A percentile compares a stretch with the other conserved stretches of the same genome.
Conservation (phyloP, 2,888 invertebrate species). For the Abrostola triplasia region DNA sequence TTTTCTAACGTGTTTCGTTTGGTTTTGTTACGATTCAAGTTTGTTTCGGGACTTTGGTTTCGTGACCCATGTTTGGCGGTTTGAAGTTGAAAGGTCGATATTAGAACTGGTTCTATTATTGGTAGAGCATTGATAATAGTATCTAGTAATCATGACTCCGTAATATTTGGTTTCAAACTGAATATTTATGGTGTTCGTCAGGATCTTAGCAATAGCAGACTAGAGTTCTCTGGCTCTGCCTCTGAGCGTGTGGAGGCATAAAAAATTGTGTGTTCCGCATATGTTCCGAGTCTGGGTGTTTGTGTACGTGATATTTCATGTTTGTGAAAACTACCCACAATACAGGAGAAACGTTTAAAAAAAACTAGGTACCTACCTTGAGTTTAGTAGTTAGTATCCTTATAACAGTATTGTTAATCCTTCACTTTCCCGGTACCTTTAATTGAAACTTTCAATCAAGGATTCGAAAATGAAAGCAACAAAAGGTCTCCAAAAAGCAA, state of each 20-base stretch:
- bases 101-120: neutral
- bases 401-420: too few relatives aligned
- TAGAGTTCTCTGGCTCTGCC: too few relatives aligned
- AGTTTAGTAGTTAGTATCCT: too few relatives aligned
- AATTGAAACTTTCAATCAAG: conserved; percentile 22
- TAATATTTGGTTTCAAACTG: neutral
- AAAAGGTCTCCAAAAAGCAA: conserved; percentile 39
- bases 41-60: conserved; percentile 28
- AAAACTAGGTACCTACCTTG: too few relatives aligned
- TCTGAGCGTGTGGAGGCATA: too few relatives aligned
- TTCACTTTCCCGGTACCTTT: conserved; percentile 13
- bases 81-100: neutral
- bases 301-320: too few relatives aligned
- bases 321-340: too few relatives aligned
- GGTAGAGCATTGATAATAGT: neutral
- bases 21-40: conserved; percentile 25
- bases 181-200: too few relatives aligned
- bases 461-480: conserved; percentile 19
- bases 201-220: too few relatives aligned
- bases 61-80: conserved; percentile 2
- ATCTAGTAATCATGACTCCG: neutral
- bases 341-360: too few relatives aligned
- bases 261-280: too few relatives aligned
- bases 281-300: too few relatives aligned
- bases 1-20: conserved; percentile 51